phyloP scores from a whole-genome alignment of 2,888 invertebrate species.

The Chrysodeixis includens region DNA sequence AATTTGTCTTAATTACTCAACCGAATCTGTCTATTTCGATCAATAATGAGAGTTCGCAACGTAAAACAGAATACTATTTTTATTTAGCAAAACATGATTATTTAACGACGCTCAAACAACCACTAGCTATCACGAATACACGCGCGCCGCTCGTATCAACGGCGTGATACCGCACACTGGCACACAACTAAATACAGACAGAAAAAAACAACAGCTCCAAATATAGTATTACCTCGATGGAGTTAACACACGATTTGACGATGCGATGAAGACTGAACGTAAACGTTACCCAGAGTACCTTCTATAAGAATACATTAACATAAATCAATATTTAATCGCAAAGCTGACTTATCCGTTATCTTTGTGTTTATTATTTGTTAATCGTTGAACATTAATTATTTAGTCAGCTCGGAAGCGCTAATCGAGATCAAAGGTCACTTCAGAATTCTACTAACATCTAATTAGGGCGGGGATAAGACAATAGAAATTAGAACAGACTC shows the following conservation, averaged over 20 bases:
- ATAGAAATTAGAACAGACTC: conserved; percentile 23
- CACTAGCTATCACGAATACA: conserved; percentile 71
- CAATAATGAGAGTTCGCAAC: conserved; percentile 24
- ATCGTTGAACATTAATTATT: conserved; percentile 56
- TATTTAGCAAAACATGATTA: conserved; percentile 68
- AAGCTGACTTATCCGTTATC: conserved; percentile 50
- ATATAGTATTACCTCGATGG: conserved; percentile 46
- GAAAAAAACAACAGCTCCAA: conserved; percentile 35
- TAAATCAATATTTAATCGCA: conserved; percentile 71
- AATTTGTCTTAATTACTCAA: conserved; percentile 20
- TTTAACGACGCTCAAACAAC: conserved; percentile 70
- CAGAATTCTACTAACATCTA: conserved; percentile 28
- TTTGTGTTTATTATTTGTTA: conserved; percentile 61
- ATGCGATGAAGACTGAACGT: conserved; percentile 67
- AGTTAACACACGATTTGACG: conserved; percentile 65
- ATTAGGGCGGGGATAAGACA: conserved; percentile 31
- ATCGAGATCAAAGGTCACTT: conserved; percentile 55
- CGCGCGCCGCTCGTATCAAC: conserved; percentile 62
- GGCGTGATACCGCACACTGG: conserved; percentile 57
- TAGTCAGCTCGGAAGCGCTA: conserved; percentile 46
- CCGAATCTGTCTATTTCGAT: conserved; percentile 17
- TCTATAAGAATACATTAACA: conserved; percentile 71
- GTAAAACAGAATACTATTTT: conserved; percentile 40
- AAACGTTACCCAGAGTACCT: conserved; percentile 55
- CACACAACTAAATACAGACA: conserved; percentile 19